Base-by-base conservation (phyloP, 1,140 invertebrate species). In the Idris sp. region DNA sequence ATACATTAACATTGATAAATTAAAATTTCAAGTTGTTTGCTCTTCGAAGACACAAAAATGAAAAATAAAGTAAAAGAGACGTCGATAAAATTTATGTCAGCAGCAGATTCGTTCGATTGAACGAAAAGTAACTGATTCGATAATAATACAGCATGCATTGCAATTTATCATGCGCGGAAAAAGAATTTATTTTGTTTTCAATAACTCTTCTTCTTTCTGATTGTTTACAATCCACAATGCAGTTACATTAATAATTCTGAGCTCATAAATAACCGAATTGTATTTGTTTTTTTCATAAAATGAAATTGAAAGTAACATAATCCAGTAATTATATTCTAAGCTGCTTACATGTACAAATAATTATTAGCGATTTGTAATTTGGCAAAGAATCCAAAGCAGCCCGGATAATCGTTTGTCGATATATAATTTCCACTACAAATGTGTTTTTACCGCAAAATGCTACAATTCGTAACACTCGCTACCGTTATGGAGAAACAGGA, bases 401-500 rank as follows among this genome's bases (percentile, higher is more conserved):
- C 6, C 43, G 8, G 44, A n/a, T 59, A 65, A 74, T 74, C 46
- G 62, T 67, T 65, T 56, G 15, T 28, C 61, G 48, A 61, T 67
- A 61, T 36, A 74, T 22, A 65, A 74, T 65, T 67, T 61, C 15
- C 16, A 22, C 38, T 28, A 16, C 61, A 61, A 74, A 74, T 74
- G 61, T 74, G 71, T 54, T 62, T 67, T 43, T 44, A 43, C 49
- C 16, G 36, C 68, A 73, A 80, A 74, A 86, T 84, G 79, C 49
- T 84, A 38, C 78, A 75, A 35, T 49, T 82, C 18, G 79, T 79
- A 69, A 79, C 62, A 61, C 67, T 83, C 38, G 81, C 77, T 41
- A 82, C 80, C 51, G 80, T 83, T 26, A 83, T 83, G 81, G 82
- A 85, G 41, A 81, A 84, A 46, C 74, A 69, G 67, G 76, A 84